Conservation (phyloP, 2,888 invertebrate species). For the Drosophila ochracea region DNA sequence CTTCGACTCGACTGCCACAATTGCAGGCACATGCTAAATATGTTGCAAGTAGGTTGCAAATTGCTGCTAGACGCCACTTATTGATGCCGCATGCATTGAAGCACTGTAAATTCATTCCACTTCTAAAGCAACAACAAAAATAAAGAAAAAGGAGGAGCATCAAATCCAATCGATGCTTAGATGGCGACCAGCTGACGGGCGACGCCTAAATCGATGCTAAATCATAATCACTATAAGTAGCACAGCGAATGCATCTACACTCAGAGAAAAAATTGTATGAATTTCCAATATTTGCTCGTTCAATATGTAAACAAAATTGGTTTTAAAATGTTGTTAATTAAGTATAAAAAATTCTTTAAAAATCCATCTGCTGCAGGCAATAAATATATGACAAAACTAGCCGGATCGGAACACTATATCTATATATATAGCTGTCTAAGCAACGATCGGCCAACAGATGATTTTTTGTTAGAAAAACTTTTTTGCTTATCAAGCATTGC, state of each 20-base stretch:
- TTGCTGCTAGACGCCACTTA: constrained; percentile 35
- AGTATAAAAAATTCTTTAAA: neutral
- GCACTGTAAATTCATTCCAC: neutral
- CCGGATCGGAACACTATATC: neutral
- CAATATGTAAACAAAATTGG: neutral
- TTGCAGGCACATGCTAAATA: constrained; percentile 22
- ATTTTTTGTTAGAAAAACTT: neutral
- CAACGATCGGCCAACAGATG: neutral
- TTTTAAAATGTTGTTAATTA: neutral
- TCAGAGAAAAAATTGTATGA: neutral
- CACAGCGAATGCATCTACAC: neutral
- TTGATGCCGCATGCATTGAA: neutral
- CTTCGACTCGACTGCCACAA: constrained; percentile 2
- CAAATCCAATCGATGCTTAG: constrained; percentile 2
- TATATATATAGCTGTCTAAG: neutral
- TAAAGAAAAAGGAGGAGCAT: neutral
- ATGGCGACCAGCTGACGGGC: constrained; percentile 19
- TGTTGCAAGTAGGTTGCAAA: constrained; percentile 26
- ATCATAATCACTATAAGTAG: constrained; percentile 7
- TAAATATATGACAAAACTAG: neutral
- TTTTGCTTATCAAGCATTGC: neutral
- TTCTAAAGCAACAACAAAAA: neutral
- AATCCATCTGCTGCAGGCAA: neutral
- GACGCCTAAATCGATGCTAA: constrained; percentile 4
- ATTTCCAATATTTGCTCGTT: neutral